Evolutionary conservation across 1,140 invertebrate species (phyloP).

Genomic region (Cyclargus thomasi): DNA sequence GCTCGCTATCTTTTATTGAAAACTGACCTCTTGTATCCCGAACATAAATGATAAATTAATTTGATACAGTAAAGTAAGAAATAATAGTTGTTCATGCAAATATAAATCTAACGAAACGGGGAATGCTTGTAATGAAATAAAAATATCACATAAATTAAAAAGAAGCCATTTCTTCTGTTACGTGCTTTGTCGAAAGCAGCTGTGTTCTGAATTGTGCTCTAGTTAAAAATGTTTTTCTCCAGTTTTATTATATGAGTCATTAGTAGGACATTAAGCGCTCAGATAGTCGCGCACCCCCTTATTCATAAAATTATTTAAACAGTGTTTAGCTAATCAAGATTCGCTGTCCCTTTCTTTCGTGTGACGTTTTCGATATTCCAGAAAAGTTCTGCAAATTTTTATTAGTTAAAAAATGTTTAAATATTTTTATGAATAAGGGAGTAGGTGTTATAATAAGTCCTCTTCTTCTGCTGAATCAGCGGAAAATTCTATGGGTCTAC

Average conservation of each 20-base stretch:
- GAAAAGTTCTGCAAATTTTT: too few species aligned
- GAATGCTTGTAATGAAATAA: slow-evolving; percentile 28
- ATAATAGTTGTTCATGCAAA: slow-evolving; percentile 11
- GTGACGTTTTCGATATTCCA: too few species aligned
- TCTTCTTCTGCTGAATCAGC: not conserved
- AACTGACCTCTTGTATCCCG: too few species aligned
- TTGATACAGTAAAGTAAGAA: not conserved
- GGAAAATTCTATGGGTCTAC: not conserved
- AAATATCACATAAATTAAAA: slow-evolving; percentile 41
- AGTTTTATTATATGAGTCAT: slow-evolving; percentile 40
- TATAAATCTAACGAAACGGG: slow-evolving; percentile 7
- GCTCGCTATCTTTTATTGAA: too few species aligned
- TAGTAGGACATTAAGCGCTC: not conserved
- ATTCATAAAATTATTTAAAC: too few species aligned
- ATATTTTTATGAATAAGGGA: too few species aligned
- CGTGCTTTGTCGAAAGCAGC: slow-evolving; percentile 62
- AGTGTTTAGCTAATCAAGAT: too few species aligned
- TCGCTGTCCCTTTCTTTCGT: too few species aligned
- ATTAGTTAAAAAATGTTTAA: too few species aligned
- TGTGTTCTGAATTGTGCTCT: slow-evolving; percentile 59
- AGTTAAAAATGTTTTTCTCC: slow-evolving; percentile 45
- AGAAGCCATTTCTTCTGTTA: slow-evolving; percentile 51
- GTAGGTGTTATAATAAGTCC: not conserved
- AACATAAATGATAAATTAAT: not conserved
- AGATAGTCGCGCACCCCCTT: not conserved